Conservation (phyloP, 2,888 invertebrate genomes). For the Chrysomela aeneicollis region DNA sequence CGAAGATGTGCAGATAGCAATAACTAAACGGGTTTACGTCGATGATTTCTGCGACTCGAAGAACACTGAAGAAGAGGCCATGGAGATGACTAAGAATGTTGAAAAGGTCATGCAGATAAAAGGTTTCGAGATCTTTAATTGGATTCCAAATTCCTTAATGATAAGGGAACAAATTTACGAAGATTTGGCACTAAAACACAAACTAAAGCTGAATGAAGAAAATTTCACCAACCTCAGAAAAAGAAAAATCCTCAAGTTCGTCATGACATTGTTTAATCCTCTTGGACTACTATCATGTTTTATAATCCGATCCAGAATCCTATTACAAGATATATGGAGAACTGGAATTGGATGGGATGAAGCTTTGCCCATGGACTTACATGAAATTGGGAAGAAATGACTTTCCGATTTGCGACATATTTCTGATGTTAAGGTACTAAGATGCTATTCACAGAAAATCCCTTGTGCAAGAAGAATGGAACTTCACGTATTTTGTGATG, state of each 20-base stretch:
- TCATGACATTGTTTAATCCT: constrained; percentile 13
- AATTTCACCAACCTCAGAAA: constrained; percentile 5
- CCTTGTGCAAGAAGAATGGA: no score
- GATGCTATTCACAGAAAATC: no score
- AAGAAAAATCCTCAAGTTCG: constrained; percentile 8
- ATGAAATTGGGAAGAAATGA: no score
- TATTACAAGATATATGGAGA: constrained; percentile 16
- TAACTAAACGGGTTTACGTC: no score
- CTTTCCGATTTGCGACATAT: no score
- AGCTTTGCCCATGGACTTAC: no score
- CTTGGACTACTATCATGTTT: constrained; percentile 6
- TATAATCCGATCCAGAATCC: constrained; percentile 8
- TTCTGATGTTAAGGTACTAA: no score
- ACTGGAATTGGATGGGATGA: no score
- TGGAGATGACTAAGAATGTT: constrained; percentile 2
- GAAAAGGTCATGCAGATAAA: not conserved
- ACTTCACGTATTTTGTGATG: no score
- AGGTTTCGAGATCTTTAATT: not conserved
- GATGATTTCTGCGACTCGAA: no score
- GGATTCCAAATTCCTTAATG: not conserved
- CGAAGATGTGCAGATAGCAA: no score
- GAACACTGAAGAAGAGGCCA: no score
- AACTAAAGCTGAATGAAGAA: constrained; percentile 11
- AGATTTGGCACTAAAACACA: not conserved
- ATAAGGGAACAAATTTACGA: constrained; percentile 1